Percentiles rank a stretch among this genome's conserved stretches.
phyloP scores from a whole-genome alignment of 2,113 vertebrate genomes.

The Lontra canadensis region DNA sequence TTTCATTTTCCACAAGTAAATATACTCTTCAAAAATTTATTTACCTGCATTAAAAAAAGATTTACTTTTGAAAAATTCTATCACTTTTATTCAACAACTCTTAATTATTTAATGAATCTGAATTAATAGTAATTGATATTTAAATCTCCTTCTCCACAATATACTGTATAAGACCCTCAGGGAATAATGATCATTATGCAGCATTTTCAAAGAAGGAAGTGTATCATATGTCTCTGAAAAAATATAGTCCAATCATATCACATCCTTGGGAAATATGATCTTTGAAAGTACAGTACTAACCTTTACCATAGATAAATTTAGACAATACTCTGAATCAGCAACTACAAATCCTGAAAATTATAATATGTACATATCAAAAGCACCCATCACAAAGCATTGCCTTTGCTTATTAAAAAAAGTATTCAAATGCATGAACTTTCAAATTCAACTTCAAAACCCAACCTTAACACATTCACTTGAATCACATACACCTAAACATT shows the following conservation, averaged over 20 bases:
- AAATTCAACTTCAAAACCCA: not conserved
- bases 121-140: not conserved
- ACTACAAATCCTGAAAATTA: not conserved
- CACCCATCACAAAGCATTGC: not conserved
- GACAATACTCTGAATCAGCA: not conserved
- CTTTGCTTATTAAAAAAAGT: not conserved
- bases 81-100: not conserved
- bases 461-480: not conserved
- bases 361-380: not conserved
- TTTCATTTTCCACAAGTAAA: not conserved
- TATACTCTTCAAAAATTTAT: not conserved
- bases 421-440: not conserved
- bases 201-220: not conserved
- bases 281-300: not conserved
- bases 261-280: not conserved
- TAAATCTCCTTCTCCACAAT: not conserved
- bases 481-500: not conserved
- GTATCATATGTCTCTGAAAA: not conserved
- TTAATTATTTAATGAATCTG: slow-evolving; percentile 20
- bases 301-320: not conserved
- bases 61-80: not conserved
- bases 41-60: not conserved
- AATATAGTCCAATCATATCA: not conserved
- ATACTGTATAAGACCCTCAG: not conserved
- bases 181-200: not conserved